Percentiles rank a stretch among this genome's conserved stretches.
phyloP scores from a whole-genome alignment of 1,140 invertebrate species.

The Drosophila sproati region DNA sequence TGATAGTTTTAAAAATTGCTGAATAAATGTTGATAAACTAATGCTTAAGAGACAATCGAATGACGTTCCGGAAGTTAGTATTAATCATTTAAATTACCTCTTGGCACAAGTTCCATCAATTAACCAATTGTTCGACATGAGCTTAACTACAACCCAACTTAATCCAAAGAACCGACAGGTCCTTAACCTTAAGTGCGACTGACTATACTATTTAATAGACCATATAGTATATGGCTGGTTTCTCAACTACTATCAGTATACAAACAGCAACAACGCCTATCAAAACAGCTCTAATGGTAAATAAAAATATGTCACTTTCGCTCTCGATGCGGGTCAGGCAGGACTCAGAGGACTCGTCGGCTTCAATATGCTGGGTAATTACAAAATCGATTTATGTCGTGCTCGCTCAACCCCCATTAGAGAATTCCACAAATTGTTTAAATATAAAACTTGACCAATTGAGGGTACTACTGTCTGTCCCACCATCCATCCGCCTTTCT shows the following conservation, averaged over 20 bases:
- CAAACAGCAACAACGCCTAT: neutral
- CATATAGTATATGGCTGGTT: conserved; percentile 9
- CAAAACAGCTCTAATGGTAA: conserved; percentile 43
- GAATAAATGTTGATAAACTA: too few species aligned
- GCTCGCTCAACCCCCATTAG: conserved; percentile 50
- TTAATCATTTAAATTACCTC: conserved; percentile 11
- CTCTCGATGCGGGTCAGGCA: conserved; percentile 40
- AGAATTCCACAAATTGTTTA: conserved; percentile 55
- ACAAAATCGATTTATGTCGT: conserved; percentile 78
- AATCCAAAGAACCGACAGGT: conserved; percentile 42
- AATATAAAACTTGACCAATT: conserved; percentile 50
- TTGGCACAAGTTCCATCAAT: neutral
- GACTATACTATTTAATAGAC: conserved; percentile 10
- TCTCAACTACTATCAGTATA: neutral
- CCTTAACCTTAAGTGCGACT: conserved; percentile 66
- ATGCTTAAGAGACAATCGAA: too few species aligned
- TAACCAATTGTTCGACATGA: conserved; percentile 5
- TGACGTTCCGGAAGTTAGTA: neutral
- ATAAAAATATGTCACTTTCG: conserved; percentile 68
- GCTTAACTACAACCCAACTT: conserved; percentile 3
- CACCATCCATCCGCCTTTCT: conserved; percentile 9
- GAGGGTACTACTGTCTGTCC: conserved; percentile 15
- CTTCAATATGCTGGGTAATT: conserved; percentile 70
- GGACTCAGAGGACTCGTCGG: conserved; percentile 4
- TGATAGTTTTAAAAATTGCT: too few species aligned